These are phyloP conservation scores for Craniophora ligustri DNA, from an alignment of 2,888 invertebrate genomes.

Conservation along the genomic window DNA sequence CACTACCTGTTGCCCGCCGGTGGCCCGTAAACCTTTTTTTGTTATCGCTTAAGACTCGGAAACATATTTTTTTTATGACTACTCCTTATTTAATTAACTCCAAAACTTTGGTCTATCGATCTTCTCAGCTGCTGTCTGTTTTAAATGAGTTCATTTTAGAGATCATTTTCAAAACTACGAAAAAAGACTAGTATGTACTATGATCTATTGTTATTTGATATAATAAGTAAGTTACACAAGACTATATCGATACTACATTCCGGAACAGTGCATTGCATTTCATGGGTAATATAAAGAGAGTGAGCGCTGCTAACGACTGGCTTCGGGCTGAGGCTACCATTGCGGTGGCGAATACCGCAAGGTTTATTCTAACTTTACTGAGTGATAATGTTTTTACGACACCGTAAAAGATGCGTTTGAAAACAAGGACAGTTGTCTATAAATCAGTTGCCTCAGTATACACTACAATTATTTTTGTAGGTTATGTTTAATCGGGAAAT, in stretches of 20 bases:
- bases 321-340: slow-evolving; percentile 34
- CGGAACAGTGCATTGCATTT: slow-evolving; percentile 24
- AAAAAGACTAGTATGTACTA: no score
- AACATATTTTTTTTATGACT: neutral
- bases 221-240: no score
- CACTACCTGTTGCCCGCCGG: slow-evolving; percentile 35
- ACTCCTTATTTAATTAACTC: neutral
- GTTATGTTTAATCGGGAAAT: no score
- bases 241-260: slow-evolving; percentile 20
- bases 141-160: neutral
- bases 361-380: slow-evolving; percentile 38
- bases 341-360: slow-evolving; percentile 44
- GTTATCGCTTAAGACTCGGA: neutral
- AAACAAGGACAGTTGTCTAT: slow-evolving; percentile 33
- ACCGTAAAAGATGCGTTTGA: slow-evolving; percentile 37
- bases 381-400: slow-evolving; percentile 46
- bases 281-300: slow-evolving; percentile 29
- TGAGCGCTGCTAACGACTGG: slow-evolving; percentile 25
- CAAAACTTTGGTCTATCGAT: no score
- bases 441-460: slow-evolving; percentile 40
- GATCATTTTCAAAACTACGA: no score
- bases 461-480: no score
- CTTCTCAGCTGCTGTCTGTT: no score
- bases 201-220: no score
- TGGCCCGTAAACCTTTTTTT: slow-evolving; percentile 18